Base-by-base conservation (phyloP, 2,797 vertebrate genomes). In the Phylloscopus collybita region DNA sequence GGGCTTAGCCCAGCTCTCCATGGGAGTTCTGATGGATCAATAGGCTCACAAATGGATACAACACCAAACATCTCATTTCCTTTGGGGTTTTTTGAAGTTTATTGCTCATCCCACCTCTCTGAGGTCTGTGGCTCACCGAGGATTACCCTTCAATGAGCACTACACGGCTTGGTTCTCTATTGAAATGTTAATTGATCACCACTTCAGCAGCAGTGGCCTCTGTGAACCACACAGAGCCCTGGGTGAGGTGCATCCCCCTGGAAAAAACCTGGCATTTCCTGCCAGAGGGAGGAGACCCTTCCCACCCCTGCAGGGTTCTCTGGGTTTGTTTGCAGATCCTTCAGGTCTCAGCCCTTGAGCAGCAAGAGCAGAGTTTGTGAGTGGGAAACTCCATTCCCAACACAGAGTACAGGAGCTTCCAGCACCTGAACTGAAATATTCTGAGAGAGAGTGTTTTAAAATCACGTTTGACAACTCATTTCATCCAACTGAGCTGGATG, bases 101-200 rank as follows among this genome's bases (percentile, higher is more conserved):
- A 5, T 5, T 25, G 54, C 16, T 32, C 26, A 2, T 36, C 22
- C n/a, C 36, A 8, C 1, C 0, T 16, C 80, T 45, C 40, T 19
- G 54, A 65, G 62, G 34, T 12, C 47, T 64, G 84, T 36, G 59
- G 67, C 74, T 92, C 60, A 51, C 51, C 10, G 9, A 53, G 42
- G 54, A 11, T 47, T 16, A 16, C 25, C 61, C 38, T 27, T 13
- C 50, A 47, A 0, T 13, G 49, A 25, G 23, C 34, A n/a, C 54
- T 2, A 0, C 2, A 1, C 16, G 3, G 5, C 29, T 10, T 5
- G 16, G 20, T 26, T 50, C 51, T 17, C 12, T 1, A 8, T 1
- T 9, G 65, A 62, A 50, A 61, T n/a, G 40, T 32, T 23, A 1
- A 7, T 76, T 49, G 44, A 22, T 59, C n/a, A 7, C 13, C 25